A percentile compares a stretch with the other conserved stretches of the same genome.
Evolutionary conservation across 2,797 vertebrate species (phyloP).

Genomic region (Petrocephalus schoutedeni): DNA sequence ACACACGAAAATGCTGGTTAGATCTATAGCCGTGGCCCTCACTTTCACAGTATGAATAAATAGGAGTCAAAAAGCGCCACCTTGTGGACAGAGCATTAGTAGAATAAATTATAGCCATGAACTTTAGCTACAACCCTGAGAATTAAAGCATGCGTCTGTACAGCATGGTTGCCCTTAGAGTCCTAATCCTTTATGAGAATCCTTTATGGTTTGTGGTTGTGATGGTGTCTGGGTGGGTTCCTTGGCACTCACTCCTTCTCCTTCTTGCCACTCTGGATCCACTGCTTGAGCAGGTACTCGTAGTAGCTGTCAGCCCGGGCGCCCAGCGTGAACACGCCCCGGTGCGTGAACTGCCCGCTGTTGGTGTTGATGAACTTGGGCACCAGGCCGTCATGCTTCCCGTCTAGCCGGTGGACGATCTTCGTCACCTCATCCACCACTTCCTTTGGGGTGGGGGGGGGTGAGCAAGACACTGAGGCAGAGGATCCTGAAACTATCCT

Average conservation of each 20-base stretch:
- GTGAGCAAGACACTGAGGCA: neutral
- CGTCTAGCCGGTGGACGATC: constrained; percentile 75
- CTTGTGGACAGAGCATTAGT: neutral
- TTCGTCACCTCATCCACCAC: constrained; percentile 78
- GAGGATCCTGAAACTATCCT: neutral
- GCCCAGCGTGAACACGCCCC: constrained; percentile 83
- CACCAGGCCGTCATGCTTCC: constrained; percentile 88
- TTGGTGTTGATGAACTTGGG: constrained; percentile 98
- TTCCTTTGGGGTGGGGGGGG: constrained; percentile 54
- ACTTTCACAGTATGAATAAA: neutral
- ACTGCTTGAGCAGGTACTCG: constrained; percentile 94
- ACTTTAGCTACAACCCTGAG: neutral
- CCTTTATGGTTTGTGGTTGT: neutral
- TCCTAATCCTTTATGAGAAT: neutral
- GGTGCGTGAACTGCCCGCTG: constrained; percentile 87
- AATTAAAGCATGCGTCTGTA: neutral
- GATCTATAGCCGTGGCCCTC: neutral
- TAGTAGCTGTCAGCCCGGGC: constrained; percentile 97
- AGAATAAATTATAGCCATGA: neutral
- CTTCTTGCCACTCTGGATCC: constrained; percentile 88
- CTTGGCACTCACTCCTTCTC: constrained; percentile 72
- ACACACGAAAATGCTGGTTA: neutral
- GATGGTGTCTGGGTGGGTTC: no score
- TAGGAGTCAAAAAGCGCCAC: neutral
- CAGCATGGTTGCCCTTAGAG: neutral